phyloP scores from a whole-genome alignment of 1,140 invertebrate genomes.

The Cyclina sinensis region DNA sequence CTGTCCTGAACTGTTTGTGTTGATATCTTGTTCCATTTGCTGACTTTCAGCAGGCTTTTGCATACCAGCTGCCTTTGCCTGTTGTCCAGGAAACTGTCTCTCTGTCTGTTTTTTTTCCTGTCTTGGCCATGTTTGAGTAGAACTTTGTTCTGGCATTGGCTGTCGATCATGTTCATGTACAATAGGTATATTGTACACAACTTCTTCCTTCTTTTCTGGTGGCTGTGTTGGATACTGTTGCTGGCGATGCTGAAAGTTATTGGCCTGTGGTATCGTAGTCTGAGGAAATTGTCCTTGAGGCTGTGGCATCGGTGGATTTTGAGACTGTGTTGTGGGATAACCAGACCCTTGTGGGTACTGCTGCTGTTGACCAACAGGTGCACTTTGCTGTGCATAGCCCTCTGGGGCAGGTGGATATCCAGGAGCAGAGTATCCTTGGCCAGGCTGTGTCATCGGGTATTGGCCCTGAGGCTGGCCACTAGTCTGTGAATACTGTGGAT shows the following conservation, averaged over 20 bases:
- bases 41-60: not conserved
- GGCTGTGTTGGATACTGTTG: constrained; percentile 30
- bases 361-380: constrained; percentile 78
- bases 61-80: not conserved
- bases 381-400: constrained; percentile 74
- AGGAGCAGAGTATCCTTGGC: not conserved
- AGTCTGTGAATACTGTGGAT: not conserved
- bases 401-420: not conserved
- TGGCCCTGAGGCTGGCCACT: not conserved
- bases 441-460: not conserved
- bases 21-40: not conserved
- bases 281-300: constrained; percentile 66
- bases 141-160: not conserved
- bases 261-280: constrained; percentile 73
- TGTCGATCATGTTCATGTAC: constrained; percentile 41
- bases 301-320: constrained; percentile 69
- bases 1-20: not conserved
- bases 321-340: constrained; percentile 72
- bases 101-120: not conserved
- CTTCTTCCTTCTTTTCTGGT: constrained; percentile 37
- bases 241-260: not conserved
- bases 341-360: constrained; percentile 70
- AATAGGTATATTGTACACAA: constrained; percentile 51
- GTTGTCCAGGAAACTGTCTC: not conserved
- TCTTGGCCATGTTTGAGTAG: constrained; percentile 57